Conservation (phyloP, 1,140 invertebrate genomes). For the Drosophila burlai region DNA sequence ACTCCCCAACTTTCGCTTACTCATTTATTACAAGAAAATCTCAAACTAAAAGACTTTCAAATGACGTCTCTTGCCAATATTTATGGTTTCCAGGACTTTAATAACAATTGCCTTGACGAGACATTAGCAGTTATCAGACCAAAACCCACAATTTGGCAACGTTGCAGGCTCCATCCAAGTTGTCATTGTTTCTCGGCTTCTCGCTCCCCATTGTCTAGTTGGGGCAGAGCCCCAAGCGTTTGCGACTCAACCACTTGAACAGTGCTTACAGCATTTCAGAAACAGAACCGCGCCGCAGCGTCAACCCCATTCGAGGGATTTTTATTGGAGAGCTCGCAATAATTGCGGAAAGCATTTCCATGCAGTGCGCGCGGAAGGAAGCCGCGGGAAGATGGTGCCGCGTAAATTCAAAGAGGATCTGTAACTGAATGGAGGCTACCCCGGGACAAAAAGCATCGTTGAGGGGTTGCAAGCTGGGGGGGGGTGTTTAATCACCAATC, state of each 20-base stretch:
- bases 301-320: slow-evolving; percentile 18
- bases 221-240: slow-evolving; percentile 18
- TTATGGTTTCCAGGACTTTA: slow-evolving; percentile 1
- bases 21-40: background rate
- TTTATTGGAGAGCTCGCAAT: slow-evolving; percentile 56
- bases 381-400: slow-evolving; percentile 40
- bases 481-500: slow-evolving; percentile 62
- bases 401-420: slow-evolving; percentile 66
- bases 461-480: background rate
- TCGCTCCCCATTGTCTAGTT: slow-evolving; percentile 56
- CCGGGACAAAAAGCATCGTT: slow-evolving; percentile 17
- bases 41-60: background rate
- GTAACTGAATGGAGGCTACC: slow-evolving; percentile 54
- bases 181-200: slow-evolving; percentile 16
- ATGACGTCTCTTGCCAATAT: background rate
- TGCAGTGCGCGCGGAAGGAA: slow-evolving; percentile 23
- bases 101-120: slow-evolving; percentile 4
- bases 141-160: slow-evolving; percentile 56
- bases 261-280: slow-evolving; percentile 61
- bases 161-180: slow-evolving; percentile 17
- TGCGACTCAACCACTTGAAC: slow-evolving; percentile 53
- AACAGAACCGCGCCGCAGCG: slow-evolving; percentile 35
- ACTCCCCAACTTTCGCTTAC: background rate
- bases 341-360: slow-evolving; percentile 70
- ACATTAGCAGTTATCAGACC: slow-evolving; percentile 62